Conservation (phyloP, 2,888 invertebrate species). For the Bellardia bayeri region DNA sequence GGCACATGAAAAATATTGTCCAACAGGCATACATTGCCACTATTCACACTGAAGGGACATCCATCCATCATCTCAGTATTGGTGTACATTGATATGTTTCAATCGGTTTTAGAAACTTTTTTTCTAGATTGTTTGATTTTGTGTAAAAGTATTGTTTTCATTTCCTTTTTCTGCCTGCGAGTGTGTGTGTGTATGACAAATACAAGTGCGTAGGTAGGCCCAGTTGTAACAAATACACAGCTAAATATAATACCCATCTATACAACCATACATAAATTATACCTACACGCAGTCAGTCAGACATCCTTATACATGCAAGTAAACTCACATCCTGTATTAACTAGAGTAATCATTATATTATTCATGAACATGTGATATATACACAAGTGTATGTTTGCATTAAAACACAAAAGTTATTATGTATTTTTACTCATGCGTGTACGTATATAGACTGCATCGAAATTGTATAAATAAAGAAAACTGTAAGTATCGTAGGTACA, state of each 20-base stretch:
- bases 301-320: neutral
- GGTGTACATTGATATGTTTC: neutral
- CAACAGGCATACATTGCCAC: too few species aligned
- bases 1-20: too few species aligned
- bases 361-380: conserved; percentile 55
- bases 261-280: neutral
- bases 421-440: neutral
- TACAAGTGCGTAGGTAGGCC: conserved; percentile 7
- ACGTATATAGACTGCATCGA: too few species aligned
- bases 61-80: too few species aligned
- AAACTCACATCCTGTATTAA: conserved; percentile 63
- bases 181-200: neutral
- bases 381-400: conserved; percentile 12
- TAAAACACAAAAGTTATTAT: conserved; percentile 3
- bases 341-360: conserved; percentile 53
- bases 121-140: conserved; percentile 10
- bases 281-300: conserved; percentile 1
- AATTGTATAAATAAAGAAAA: too few species aligned
- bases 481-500: too few species aligned
- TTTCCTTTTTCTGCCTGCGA: conserved; percentile 14
- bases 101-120: neutral
- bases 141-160: conserved; percentile 45
- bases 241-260: neutral
- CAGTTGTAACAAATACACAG: conserved; percentile 26
- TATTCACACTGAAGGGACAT: too few species aligned